These are phyloP conservation scores for Drosophila diplacantha DNA, from an alignment of 2,888 invertebrate species.

Conservation along the genomic window DNA sequence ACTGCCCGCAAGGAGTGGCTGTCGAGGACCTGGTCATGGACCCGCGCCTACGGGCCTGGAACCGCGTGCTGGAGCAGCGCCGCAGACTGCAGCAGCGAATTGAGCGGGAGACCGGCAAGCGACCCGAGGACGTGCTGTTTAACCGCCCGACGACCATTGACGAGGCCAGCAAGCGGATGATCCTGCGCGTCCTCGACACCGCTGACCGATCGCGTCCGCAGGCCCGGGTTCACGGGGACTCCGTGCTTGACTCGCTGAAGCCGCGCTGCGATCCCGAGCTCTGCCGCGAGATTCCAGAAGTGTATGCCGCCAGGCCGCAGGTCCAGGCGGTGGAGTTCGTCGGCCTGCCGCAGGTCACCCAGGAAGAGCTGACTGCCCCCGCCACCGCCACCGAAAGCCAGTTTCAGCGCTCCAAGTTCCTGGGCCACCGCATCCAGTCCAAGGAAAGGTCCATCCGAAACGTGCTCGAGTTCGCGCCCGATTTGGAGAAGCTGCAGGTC, in stretches of 20 bases:
- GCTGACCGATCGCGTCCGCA: constrained; percentile 48
- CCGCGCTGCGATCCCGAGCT: constrained; percentile 18
- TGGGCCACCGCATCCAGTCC: constrained; percentile 42
- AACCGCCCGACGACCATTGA: constrained; percentile 67
- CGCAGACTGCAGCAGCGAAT: constrained; percentile 51
- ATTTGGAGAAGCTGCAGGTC: constrained; percentile 56
- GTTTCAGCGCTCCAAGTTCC: constrained; percentile 57
- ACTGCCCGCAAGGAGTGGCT: too few species aligned
- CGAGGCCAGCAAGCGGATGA: constrained; percentile 60
- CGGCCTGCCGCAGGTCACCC: constrained; percentile 38
- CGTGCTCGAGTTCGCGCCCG: constrained; percentile 61
- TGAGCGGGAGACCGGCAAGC: constrained; percentile 55
- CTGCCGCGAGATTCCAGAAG: constrained; percentile 37
- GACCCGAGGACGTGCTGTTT: constrained; percentile 61
- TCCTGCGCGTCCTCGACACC: constrained; percentile 61
- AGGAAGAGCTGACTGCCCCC: constrained; percentile 34
- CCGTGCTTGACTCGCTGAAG: constrained; percentile 18
- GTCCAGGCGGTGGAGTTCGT: constrained; percentile 44
- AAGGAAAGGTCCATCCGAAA: constrained; percentile 45
- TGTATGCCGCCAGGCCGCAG: constrained; percentile 28
- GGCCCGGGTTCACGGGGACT: background rate
- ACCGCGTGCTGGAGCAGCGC: constrained; percentile 52
- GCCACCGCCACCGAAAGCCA: constrained; percentile 1
- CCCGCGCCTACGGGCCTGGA: constrained; percentile 66
- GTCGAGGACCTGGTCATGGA: constrained; percentile 54